Base-by-base conservation (phyloP, 92 coral and sea anemone species). In the Phenganax subtilis region DNA sequence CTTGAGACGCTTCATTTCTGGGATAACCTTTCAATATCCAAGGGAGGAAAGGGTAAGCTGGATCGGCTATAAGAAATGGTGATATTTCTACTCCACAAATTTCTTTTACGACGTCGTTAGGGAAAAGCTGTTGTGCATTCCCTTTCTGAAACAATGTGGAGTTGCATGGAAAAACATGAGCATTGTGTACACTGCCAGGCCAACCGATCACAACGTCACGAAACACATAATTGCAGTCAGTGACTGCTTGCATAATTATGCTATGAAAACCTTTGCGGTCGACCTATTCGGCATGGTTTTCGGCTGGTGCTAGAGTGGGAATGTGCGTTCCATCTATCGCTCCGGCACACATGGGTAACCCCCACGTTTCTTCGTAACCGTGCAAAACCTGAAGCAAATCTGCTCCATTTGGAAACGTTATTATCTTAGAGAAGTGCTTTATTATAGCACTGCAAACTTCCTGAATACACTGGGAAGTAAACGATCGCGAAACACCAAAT, bases 131-230 rank as follows among this genome's bases (percentile, higher is more conserved):
- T 25, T 67, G 64, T 30, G 56, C 81, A 57, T 62, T 82, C 14
- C 75, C 86, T 55, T 80, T 67, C 75, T 64, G 72, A 80, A 70
- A 88, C 74, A 88, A 14, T 12, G 73, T 64, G 27, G 83, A 86
- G 54, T 81, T 86, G 51, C n/a, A n/a, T n/a, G 73, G 16, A 62
- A 86, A 75, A 16, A 84, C 85, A 7, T 83, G 67, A 2, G 90
- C 90, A 66, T 88, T 86, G 75, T 88, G 90, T 14, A 85, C 90
- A 30, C 90, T 84, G 9, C 90, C 90, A 6, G 83, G 90, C 91
- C 91, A 88, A 9, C 89, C 87, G 73, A 88, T 55, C 15, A 79
- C 85, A n/a, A 88, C 82, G 77, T 88, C 91, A 79, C 87, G 68
- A 66, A 77, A 88, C 62, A 44, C 72, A 85, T 88, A 88, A 62